A percentile compares a stretch with the other conserved stretches of the same genome.
phyloP scores from a whole-genome alignment of 2,797 vertebrate species.

The Tamandua tetradactyla region DNA sequence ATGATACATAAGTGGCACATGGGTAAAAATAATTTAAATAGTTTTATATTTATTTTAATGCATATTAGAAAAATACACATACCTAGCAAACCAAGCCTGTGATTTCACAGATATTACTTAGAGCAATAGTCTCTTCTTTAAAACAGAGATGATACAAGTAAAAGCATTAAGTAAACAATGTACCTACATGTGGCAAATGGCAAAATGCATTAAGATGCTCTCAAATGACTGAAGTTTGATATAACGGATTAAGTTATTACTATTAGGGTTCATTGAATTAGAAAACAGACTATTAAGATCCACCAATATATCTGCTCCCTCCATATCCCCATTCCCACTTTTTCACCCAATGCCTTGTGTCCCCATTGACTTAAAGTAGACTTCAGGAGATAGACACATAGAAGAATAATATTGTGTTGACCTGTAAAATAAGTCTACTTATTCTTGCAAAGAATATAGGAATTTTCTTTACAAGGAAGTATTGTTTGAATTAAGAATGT shows the following conservation, averaged over 20 bases:
- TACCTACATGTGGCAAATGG: neutral
- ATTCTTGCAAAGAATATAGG: neutral
- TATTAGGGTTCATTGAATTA: neutral
- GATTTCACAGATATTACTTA: neutral
- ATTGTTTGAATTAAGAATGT: neutral
- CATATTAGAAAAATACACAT: conserved; percentile 3
- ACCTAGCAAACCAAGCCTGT: neutral
- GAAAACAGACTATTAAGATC: neutral
- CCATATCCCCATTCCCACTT: neutral
- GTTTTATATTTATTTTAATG: neutral
- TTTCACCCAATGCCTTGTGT: neutral
- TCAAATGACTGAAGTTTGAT: neutral
- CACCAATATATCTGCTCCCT: neutral
- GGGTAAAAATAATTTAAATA: neutral
- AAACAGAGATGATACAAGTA: neutral
- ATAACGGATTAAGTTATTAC: neutral
- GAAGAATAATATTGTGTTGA: neutral
- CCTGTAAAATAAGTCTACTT: neutral
- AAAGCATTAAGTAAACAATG: conserved; percentile 33
- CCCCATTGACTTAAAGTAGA: neutral
- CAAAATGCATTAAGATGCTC: neutral
- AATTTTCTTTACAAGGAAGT: neutral
- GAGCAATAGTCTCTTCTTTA: neutral
- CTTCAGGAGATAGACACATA: neutral
- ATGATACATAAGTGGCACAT: neutral